These are phyloP conservation scores for Ciconia stormi DNA, from an alignment of 2,113 vertebrate species.

Conservation along the genomic window DNA sequence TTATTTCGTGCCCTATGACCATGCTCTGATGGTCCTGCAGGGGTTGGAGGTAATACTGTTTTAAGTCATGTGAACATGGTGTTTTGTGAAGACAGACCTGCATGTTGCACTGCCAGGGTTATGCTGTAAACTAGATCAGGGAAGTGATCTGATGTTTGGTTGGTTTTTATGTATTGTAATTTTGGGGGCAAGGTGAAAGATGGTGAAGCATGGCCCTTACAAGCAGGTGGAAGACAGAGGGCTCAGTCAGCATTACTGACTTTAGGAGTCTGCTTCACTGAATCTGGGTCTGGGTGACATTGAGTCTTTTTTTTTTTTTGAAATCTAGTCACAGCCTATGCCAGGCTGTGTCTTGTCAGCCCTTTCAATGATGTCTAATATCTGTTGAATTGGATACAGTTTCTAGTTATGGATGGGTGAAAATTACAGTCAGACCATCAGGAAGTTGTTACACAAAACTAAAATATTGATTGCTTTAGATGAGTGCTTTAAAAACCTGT, in stretches of 20 bases:
- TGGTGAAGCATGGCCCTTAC: accelerated
- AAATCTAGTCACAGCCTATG: not conserved
- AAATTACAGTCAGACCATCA: not conserved
- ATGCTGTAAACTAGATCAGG: not conserved
- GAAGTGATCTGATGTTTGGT: not conserved
- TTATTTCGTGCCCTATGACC: not conserved
- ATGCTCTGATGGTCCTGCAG: not conserved
- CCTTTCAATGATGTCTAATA: not conserved
- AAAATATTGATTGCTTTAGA: not conserved
- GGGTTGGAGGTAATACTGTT: not conserved
- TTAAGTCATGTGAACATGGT: not conserved
- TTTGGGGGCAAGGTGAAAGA: not conserved
- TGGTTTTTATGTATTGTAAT: not conserved
- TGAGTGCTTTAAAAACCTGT: not conserved
- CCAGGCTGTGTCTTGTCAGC: not conserved
- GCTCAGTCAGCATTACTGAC: not conserved
- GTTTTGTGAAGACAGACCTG: not conserved
- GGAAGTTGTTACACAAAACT: not conserved
- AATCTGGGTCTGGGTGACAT: not conserved
- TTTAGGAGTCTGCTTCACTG: not conserved
- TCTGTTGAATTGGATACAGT: not conserved
- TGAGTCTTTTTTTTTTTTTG: not conserved
- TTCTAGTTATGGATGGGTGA: not conserved
- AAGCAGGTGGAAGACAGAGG: not conserved
- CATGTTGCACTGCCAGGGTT: not conserved